Evolutionary conservation across 2,113 vertebrate species (phyloP), one percentile per base, ranked within the genome.

Genomic region (Pterocles gutturalis): DNA sequence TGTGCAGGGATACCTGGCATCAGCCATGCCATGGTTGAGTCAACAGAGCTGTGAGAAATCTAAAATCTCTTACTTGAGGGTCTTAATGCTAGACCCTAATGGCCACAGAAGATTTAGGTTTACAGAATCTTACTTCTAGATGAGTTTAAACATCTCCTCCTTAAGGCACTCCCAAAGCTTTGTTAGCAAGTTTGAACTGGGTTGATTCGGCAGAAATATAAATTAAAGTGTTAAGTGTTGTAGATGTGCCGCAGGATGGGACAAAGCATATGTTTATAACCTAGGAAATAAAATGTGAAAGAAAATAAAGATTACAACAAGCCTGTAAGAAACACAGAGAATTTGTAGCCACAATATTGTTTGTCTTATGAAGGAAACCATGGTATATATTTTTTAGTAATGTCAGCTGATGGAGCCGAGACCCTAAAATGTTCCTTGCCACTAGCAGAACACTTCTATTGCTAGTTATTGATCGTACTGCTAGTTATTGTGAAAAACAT

Each of bases 401-500:
- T 80, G 81, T 96, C 72, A 96, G 77, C 54, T 81, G 79, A 94
- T 89, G 80, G 85, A 83, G 55, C 58, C 64, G 76, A 81, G 51
- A 87, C 90, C 62, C 45, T 95, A 93, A 96, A 97, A 86, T 64
- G 79, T 94, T 97, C 78, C 69, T 96, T 96, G 87, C 78, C 78
- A 83, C 69, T 91, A 96, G 88, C 58, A 0, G 93, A 96, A 94
- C 88, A 57, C 76, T 87, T 97, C 93, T 92, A 93, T 72, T 93
- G 93, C 83, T 92, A 91, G 90, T 82, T 96, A 93, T 96, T 95
- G 95, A 97, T 96, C 5, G 41, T 51, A 85, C 86, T 91, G 88
- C 80, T 82, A 91, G 87, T 94, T 95, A 96, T 87, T 95, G 88
- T 94, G 62, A 72, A 91, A 94, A 95, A 95, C 73, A 93, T 89